Evolutionary conservation across 1,140 invertebrate species (phyloP).

Genomic region (Batillaria attramentaria): DNA sequence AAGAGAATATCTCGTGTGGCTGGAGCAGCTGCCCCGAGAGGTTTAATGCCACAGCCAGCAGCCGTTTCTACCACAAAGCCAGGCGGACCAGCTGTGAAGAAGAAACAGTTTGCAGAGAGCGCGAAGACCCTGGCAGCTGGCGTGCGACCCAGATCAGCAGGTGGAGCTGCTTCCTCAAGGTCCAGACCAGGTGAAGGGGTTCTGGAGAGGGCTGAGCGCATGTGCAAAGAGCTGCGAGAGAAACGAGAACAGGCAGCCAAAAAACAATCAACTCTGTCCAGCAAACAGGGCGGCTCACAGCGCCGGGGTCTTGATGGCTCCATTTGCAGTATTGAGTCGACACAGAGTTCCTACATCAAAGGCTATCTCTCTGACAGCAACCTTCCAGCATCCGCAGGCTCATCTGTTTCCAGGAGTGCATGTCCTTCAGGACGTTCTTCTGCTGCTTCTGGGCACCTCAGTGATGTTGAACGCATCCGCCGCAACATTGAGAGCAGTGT

Average conservation of each 20-base stretch:
- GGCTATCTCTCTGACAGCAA: slow-evolving; percentile 21
- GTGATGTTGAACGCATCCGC: slow-evolving; percentile 39
- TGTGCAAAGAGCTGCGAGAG: slow-evolving; percentile 32
- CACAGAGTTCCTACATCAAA: slow-evolving; percentile 13
- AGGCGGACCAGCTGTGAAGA: not conserved
- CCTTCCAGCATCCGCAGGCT: not conserved
- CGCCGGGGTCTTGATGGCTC: slow-evolving; percentile 6
- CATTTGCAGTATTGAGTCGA: not conserved
- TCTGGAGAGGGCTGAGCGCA: slow-evolving; percentile 34
- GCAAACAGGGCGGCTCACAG: not conserved
- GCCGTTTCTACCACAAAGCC: not conserved
- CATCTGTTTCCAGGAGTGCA: not conserved
- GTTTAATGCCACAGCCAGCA: not conserved
- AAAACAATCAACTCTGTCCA: not conserved
- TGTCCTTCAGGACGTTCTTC: not conserved
- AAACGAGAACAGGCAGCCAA: slow-evolving; percentile 19
- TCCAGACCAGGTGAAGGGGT: slow-evolving; percentile 8
- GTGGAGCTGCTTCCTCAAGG: not conserved
- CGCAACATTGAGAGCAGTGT: slow-evolving; percentile 43
- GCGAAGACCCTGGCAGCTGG: not conserved
- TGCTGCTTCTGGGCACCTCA: not conserved
- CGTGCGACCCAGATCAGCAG: not conserved
- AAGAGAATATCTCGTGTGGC: not conserved
- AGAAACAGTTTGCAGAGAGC: not conserved
- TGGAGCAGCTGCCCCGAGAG: not conserved